Percentiles rank a stretch among this genome's conserved stretches.
Evolutionary conservation across 2,797 vertebrate species (phyloP).

Genomic region (Tapirus indicus): DNA sequence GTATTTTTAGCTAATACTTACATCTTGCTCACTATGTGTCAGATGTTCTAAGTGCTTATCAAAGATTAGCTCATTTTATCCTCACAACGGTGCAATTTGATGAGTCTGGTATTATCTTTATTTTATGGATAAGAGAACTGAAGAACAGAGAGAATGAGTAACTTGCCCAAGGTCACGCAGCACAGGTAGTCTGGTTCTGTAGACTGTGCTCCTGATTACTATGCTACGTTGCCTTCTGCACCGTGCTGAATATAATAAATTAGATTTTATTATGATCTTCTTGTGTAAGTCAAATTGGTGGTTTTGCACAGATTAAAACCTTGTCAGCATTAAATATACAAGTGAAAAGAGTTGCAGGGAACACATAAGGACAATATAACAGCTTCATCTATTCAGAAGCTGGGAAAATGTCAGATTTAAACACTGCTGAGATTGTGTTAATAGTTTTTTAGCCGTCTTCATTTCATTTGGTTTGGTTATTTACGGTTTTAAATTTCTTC

Average conservation of each 20-base stretch:
- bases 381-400: neutral
- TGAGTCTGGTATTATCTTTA: neutral
- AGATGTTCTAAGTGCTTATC: neutral
- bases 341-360: neutral
- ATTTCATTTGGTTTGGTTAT: neutral
- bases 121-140: neutral
- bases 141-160: neutral
- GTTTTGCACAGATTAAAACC: neutral
- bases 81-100: accelerated
- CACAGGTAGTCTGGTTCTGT: neutral
- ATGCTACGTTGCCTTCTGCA: neutral
- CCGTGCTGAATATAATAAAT: neutral
- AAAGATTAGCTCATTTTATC: neutral
- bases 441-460: neutral
- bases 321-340: neutral
- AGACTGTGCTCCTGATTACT: neutral
- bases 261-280: neutral
- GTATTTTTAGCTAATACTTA: neutral
- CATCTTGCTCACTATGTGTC: neutral
- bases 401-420: neutral
- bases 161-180: neutral
- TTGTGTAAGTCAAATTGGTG: neutral
- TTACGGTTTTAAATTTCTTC: conserved; percentile 54
- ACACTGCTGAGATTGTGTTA: neutral
- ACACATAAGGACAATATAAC: accelerated